A percentile compares a stretch with the other conserved stretches of the same genome.
Evolutionary conservation across 2,888 invertebrate genomes (phyloP).

Genomic region (Liopterus haemorrhoidalis): DNA sequence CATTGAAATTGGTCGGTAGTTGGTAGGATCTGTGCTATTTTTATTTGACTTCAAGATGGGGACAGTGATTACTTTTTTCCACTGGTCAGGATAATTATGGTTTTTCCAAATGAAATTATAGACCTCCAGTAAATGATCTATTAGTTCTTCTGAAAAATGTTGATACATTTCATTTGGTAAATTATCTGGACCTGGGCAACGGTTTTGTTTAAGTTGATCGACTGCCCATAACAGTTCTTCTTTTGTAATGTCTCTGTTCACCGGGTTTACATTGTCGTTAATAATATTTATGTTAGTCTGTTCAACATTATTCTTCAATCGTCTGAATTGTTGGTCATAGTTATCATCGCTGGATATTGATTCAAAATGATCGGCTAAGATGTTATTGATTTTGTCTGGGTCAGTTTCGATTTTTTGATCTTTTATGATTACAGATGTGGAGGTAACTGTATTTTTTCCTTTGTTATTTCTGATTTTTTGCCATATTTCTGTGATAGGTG

Average conservation of each 20-base stretch:
- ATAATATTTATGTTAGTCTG: too few species aligned
- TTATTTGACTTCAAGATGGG: constrained; percentile 4
- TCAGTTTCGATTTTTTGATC: not conserved
- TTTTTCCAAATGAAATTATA: not conserved
- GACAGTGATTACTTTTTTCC: constrained; percentile 1
- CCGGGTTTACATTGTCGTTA: not conserved
- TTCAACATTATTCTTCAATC: constrained; percentile 3
- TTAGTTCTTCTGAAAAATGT: not conserved
- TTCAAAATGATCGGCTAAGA: not conserved
- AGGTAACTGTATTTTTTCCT: not conserved
- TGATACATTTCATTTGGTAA: constrained; percentile 4
- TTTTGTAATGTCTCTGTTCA: constrained; percentile 1
- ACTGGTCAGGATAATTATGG: not conserved
- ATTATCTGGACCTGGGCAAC: constrained; percentile 5
- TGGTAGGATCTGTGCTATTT: not conserved
- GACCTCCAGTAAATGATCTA: not conserved
- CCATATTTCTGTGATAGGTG: constrained; percentile 1
- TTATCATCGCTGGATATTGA: not conserved
- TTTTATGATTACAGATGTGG: constrained; percentile 1
- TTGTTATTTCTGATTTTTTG: not conserved
- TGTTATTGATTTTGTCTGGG: not conserved
- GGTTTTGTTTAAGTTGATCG: constrained; percentile 2
- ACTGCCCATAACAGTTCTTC: constrained; percentile 1
- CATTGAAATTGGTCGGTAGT: constrained; percentile 10
- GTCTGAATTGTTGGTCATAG: not conserved